A percentile compares a stretch with the other conserved stretches of the same genome.
These are phyloP conservation scores for Drosophila murphyi DNA, from an alignment of 1,140 invertebrate genomes.

Conservation along the genomic window DNA sequence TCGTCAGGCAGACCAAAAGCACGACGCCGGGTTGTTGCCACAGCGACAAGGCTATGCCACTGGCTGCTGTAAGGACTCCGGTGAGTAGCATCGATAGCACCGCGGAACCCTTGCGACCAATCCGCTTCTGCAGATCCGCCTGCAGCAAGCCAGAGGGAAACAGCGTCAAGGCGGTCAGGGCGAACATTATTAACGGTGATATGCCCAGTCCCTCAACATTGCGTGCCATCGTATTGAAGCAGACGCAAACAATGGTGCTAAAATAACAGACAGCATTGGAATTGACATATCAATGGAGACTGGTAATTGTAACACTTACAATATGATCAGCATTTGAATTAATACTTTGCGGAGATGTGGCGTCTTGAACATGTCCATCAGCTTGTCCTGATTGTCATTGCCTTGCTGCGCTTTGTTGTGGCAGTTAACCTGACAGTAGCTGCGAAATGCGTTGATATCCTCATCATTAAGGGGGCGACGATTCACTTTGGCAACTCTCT, in stretches of 20 bases:
- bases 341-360: constrained; percentile 51
- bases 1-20: constrained; percentile 53
- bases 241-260: constrained; percentile 86
- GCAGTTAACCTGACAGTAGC: constrained; percentile 44
- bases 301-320: constrained; percentile 46
- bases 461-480: constrained; percentile 79
- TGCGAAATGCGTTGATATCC: constrained; percentile 83
- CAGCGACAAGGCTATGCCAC: constrained; percentile 54
- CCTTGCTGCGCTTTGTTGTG: constrained; percentile 13
- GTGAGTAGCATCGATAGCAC: constrained; percentile 84
- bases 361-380: constrained; percentile 43
- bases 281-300: no score
- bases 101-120: constrained; percentile 86
- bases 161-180: constrained; percentile 85
- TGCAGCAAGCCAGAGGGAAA: constrained; percentile 86
- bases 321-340: constrained; percentile 36
- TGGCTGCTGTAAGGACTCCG: constrained; percentile 58
- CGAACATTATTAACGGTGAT: constrained; percentile 86
- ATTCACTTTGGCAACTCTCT: constrained; percentile 86
- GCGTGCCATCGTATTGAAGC: constrained; percentile 87
- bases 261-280: constrained; percentile 33
- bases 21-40: constrained; percentile 36
- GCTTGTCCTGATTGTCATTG: constrained; percentile 66
- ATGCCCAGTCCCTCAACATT: constrained; percentile 86
- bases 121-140: constrained; percentile 85